Conservation (phyloP, 2,113 vertebrate species). For the Dromaius novaehollandiae region DNA sequence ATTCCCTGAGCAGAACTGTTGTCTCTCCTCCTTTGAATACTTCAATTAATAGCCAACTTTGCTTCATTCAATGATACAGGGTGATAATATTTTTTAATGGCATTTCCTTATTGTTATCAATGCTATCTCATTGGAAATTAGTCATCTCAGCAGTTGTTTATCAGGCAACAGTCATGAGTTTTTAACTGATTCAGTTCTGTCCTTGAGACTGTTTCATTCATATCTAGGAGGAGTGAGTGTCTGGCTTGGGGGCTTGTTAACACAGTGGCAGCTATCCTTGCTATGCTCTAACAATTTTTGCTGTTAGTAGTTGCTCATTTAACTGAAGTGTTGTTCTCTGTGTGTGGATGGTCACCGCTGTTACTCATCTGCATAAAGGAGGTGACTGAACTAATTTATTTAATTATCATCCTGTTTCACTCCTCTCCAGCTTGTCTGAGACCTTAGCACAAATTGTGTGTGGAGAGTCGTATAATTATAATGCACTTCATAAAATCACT, state of each 20-base stretch:
- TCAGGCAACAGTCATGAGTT: neutral
- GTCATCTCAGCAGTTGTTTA: neutral
- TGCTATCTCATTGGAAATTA: neutral
- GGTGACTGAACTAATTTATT: neutral
- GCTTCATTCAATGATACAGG: neutral
- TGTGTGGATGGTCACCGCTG: neutral
- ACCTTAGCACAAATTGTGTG: neutral
- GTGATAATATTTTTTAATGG: neutral
- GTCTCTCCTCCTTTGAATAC: neutral
- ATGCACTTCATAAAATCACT: neutral
- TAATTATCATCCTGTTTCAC: neutral
- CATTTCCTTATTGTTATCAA: neutral
- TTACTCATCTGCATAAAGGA: neutral
- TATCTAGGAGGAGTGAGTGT: neutral
- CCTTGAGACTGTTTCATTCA: neutral
- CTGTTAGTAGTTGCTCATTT: neutral
- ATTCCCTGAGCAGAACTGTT: neutral
- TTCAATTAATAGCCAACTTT: neutral
- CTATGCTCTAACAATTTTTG: neutral
- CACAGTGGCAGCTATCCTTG: neutral
- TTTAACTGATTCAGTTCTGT: neutral
- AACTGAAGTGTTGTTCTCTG: neutral
- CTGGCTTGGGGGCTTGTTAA: neutral
- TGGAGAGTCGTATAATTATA: neutral
- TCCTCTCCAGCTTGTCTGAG: neutral